A percentile compares a stretch with the other conserved stretches of the same genome.
These are phyloP conservation scores for Anastrepha obliqua DNA, from an alignment of 1,140 invertebrate species.

Conservation along the genomic window DNA sequence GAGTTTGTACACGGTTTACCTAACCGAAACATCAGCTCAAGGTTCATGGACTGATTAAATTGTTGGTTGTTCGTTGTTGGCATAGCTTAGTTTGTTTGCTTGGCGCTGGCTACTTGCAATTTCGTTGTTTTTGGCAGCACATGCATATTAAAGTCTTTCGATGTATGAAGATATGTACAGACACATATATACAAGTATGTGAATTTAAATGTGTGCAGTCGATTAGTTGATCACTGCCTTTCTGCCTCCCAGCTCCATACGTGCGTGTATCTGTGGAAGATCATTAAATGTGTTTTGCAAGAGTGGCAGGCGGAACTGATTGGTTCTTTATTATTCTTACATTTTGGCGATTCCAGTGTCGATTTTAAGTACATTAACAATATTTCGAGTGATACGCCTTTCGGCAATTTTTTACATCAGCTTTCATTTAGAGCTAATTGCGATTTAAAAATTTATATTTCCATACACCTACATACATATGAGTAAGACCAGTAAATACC, in stretches of 20 bases:
- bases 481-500: too few species aligned
- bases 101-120: neutral
- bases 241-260: too few species aligned
- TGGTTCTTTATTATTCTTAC: neutral
- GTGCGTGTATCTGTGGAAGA: neutral
- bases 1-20: slow-evolving; percentile 7
- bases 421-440: too few species aligned
- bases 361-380: neutral
- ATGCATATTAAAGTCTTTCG: neutral
- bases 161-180: neutral
- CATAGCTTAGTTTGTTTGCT: slow-evolving; percentile 15
- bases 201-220: neutral
- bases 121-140: neutral
- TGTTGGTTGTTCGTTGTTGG: slow-evolving; percentile 47
- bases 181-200: neutral
- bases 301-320: slow-evolving; percentile 12
- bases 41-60: slow-evolving; percentile 46
- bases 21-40: slow-evolving; percentile 44
- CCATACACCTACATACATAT: too few species aligned
- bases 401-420: neutral
- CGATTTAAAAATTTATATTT: too few species aligned
- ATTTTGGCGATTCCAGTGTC: neutral
- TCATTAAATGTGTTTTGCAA: neutral
- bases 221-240: neutral
- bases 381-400: neutral